A percentile compares a stretch with the other conserved stretches of the same genome.
Conservation (phyloP, 2,888 invertebrate genomes). For the Callyntrura guangdongensis region DNA sequence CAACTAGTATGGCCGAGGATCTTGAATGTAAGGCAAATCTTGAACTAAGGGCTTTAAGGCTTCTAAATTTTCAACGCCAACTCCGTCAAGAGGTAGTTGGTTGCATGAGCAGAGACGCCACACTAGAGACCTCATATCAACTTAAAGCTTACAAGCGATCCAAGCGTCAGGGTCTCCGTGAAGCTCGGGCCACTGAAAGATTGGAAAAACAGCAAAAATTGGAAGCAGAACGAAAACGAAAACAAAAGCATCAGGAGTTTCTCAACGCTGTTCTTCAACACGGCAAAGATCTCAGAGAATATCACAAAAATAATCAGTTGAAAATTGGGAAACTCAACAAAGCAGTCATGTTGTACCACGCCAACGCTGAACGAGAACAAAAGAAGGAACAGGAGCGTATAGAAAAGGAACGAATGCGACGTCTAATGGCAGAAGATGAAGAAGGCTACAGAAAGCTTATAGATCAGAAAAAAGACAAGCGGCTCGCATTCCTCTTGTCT, state of each 20-base stretch:
- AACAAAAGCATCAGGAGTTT: constrained; percentile 89
- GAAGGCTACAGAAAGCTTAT: constrained; percentile 87
- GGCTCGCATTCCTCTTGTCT: constrained; percentile 88
- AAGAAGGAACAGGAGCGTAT: constrained; percentile 89
- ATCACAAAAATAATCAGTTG: constrained; percentile 87
- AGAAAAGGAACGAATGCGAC: constrained; percentile 89
- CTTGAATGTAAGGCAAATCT: constrained; percentile 88
- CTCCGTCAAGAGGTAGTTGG: constrained; percentile 85
- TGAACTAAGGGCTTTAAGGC: constrained; percentile 88
- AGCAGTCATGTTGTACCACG: constrained; percentile 88
- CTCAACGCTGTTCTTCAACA: constrained; percentile 88
- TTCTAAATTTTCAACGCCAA: constrained; percentile 88
- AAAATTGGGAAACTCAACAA: constrained; percentile 88
- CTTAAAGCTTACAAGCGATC: constrained; percentile 88
- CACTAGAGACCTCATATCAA: constrained; percentile 88
- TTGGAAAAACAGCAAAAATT: constrained; percentile 89
- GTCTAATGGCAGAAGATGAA: constrained; percentile 87
- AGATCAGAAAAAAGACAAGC: constrained; percentile 90
- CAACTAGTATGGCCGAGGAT: constrained; percentile 87
- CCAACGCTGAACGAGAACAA: constrained; percentile 89
- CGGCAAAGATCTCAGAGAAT: constrained; percentile 89
- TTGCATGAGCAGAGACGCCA: constrained; percentile 88
- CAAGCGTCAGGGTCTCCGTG: constrained; percentile 88
- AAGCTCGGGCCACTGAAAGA: constrained; percentile 89
- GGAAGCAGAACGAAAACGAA: constrained; percentile 88